Evolutionary conservation across 2,797 vertebrate genomes (phyloP), one percentile per base, ranked within the genome.

Genomic region (Meda fulgida): DNA sequence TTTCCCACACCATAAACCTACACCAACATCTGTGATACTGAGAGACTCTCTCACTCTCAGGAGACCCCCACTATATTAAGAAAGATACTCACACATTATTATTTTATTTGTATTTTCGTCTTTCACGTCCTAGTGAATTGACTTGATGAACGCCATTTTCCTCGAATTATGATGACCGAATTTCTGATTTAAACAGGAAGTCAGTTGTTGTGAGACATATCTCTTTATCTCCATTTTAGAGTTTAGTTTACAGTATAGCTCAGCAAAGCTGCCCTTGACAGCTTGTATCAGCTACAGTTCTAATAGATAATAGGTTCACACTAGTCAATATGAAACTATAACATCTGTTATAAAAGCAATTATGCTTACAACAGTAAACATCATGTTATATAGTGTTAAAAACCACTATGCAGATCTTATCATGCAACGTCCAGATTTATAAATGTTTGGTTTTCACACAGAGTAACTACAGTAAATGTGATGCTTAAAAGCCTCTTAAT

Each of bases 1-100:
- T 75, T 63, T 84, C 65, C 69, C 71, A 65, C 78, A 81, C 55
- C 81, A 38, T 72, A 73, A 81, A 80, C 36, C 19, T 23, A 69
- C 77, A 72, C 1, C 1, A 82, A 70, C 79, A 83, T 65, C 82
- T 84, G 82, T 69, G 73, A 46, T 58, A 40, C 73, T 55, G 73
- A 84, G 75, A 84, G 60, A 34, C 40, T 66, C 38, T 55, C 43
- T 66, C 19, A 16, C 60, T 60, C 63, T 58, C 36, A 9, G n/a
- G 71, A 76, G 63, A 51, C 13, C 13, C 7, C 19, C 19, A 53
- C n/a, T 77, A 21, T 70, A 69, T 31, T 65, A 18, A 70, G 23
- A 69, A 36, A 51, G 13, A 80, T 34, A n/a, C 13, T 43, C 4
- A 8, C n/a, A 11, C 14, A 77, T 4, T 6, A 26, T 18, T 6